phyloP scores from a whole-genome alignment of 2,888 invertebrate species.

The Antheraea assamensis region DNA sequence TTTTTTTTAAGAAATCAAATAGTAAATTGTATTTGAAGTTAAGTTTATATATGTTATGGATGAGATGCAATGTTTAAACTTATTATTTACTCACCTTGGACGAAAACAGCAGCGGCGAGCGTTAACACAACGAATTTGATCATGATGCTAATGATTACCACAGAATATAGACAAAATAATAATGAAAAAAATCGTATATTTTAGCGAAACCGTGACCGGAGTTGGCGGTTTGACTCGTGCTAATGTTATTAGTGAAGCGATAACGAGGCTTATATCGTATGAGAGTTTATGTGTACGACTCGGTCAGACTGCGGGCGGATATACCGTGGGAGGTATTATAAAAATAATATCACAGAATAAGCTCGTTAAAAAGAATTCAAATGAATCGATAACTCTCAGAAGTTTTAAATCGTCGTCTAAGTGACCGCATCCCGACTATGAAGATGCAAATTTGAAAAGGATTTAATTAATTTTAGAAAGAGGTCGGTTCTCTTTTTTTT shows the following conservation, averaged over 20 bases:
- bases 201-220: conserved; percentile 22
- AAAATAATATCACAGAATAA: background rate
- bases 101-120: conserved; percentile 6
- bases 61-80: too few species aligned
- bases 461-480: background rate
- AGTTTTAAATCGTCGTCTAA: background rate
- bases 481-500: background rate
- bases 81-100: conserved; percentile 21
- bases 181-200: too few species aligned
- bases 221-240: conserved; percentile 26
- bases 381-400: background rate
- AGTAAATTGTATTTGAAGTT: too few species aligned
- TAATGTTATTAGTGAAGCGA: conserved; percentile 30
- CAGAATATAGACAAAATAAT: conserved; percentile 19
- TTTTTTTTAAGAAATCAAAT: too few species aligned
- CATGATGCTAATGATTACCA: conserved; percentile 18
- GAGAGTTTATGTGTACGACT: conserved; percentile 27
- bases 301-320: conserved; percentile 16
- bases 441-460: background rate
- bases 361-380: background rate
- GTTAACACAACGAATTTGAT: conserved; percentile 16
- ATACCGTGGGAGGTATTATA: background rate
- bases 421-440: background rate
- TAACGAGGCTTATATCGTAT: conserved; percentile 38
- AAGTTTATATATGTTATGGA: too few species aligned